These are phyloP conservation scores for Scaptomyza polygonia DNA, from an alignment of 2,888 invertebrate species.

Conservation along the genomic window DNA sequence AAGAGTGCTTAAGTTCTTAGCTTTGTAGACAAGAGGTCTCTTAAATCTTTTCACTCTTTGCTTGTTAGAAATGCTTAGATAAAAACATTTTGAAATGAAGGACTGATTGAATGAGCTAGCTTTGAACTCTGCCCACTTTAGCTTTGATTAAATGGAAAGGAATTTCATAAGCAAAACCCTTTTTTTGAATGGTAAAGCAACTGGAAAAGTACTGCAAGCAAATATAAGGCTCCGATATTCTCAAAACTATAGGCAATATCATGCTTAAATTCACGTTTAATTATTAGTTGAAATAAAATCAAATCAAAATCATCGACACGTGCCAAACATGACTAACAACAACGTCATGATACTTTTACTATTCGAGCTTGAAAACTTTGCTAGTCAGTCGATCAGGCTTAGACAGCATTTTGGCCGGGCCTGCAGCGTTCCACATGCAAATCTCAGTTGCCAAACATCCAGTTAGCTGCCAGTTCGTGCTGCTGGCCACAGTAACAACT, in stretches of 20 bases:
- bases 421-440: slow-evolving; percentile 67
- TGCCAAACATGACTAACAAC: slow-evolving; percentile 17
- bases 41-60: no score
- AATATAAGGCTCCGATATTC: not conserved
- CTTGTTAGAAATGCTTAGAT: no score
- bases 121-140: no score
- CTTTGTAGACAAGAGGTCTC: not conserved
- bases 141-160: no score
- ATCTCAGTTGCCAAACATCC: slow-evolving; percentile 55
- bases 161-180: no score
- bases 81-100: no score
- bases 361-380: slow-evolving; percentile 12
- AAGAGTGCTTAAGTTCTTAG: not conserved
- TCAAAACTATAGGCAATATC: no score
- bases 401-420: slow-evolving; percentile 39
- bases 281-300: slow-evolving; percentile 29
- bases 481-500: slow-evolving; percentile 7
- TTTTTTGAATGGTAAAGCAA: no score
- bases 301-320: slow-evolving; percentile 1
- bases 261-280: slow-evolving; percentile 18
- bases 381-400: slow-evolving; percentile 56
- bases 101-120: no score
- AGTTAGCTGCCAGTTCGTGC: slow-evolving; percentile 37
- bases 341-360: no score
- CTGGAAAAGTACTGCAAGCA: no score